Evolutionary conservation across 1,140 invertebrate species (phyloP), one percentile per base, ranked within the genome.

Genomic region (Megathymus violae): DNA sequence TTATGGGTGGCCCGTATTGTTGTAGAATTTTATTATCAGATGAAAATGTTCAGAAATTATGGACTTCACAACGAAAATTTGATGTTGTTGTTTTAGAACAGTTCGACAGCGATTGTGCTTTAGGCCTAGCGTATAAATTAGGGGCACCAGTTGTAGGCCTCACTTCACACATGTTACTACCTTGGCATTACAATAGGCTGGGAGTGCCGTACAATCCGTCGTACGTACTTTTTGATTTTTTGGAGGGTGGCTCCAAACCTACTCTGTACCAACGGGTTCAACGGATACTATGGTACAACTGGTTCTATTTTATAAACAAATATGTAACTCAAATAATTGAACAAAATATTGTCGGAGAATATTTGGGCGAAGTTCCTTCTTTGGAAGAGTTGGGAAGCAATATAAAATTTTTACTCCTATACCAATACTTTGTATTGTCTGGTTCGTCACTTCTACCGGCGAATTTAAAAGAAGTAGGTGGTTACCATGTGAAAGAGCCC

Each of bases 101-200:
- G 47, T 96, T 96, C 76, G 94, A 95, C 44, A 93, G 89, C 22
- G 94, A 96, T 56, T 96, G 95, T 74, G 92, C 93, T 66, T 78
- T 95, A 40, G 93, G 91, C 1, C 85, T 96, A 6, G 92, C 92
- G 22, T 78, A 94, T 58, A 92, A 93, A 64, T 91, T 95, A 31
- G 85, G 93, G 47, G 92, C 92, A 1, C 95, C 95, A 0, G 91
- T 94, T 6, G 92, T 96, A 1, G 89, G 91, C 0, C 44, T 93
- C 0, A 92, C 91, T 52, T 93, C 94, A 0, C 92, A 92, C 43
- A 80, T 89, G 0, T 62, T 93, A 4, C 89, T 94, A 81, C 89
- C 94, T 3, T 95, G 93, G 93, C 90, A 93, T 47, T 92, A 91
- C 40, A 76, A 91, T 2, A 85, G 91, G 15, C 89, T 93, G 52